Conservation (phyloP, 1,140 invertebrate genomes). For the Nebria ingens region DNA sequence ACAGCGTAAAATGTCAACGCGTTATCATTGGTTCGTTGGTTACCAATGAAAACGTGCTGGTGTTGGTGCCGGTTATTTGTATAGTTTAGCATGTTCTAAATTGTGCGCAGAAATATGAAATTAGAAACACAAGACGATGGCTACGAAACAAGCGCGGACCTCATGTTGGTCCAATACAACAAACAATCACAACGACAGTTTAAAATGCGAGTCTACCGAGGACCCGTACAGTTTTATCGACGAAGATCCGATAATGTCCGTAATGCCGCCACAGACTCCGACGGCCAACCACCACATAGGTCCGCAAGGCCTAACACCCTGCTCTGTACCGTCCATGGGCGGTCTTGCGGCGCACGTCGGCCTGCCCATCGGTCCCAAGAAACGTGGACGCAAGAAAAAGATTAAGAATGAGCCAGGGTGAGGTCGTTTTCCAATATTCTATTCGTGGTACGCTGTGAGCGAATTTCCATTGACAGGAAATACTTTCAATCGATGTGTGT, state of each 20-base stretch:
- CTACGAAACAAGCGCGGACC: slow-evolving; percentile 74
- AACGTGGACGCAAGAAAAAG: slow-evolving; percentile 73
- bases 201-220: slow-evolving; percentile 53
- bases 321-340: slow-evolving; percentile 17
- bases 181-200: slow-evolving; percentile 30
- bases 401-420: slow-evolving; percentile 48
- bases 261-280: slow-evolving; percentile 31
- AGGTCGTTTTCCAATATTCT: slow-evolving; percentile 20
- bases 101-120: slow-evolving; percentile 48
- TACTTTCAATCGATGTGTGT: too few species aligned
- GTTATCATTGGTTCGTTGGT: too few species aligned
- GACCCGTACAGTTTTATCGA: slow-evolving; percentile 76
- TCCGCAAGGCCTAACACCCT: slow-evolving; percentile 14
- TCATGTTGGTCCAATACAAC: slow-evolving; percentile 44
- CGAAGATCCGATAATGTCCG: slow-evolving; percentile 52
- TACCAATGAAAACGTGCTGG: too few species aligned
- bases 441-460: not conserved
- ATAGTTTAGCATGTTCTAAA: too few species aligned
- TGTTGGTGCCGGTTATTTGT: too few species aligned
- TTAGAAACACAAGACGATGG: slow-evolving; percentile 72
- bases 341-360: slow-evolving; percentile 39
- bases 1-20: too few species aligned
- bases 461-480: not conserved
- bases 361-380: slow-evolving; percentile 62
- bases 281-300: slow-evolving; percentile 25